Conservation (phyloP, 2,113 vertebrate genomes). For the Cacatua alba region DNA sequence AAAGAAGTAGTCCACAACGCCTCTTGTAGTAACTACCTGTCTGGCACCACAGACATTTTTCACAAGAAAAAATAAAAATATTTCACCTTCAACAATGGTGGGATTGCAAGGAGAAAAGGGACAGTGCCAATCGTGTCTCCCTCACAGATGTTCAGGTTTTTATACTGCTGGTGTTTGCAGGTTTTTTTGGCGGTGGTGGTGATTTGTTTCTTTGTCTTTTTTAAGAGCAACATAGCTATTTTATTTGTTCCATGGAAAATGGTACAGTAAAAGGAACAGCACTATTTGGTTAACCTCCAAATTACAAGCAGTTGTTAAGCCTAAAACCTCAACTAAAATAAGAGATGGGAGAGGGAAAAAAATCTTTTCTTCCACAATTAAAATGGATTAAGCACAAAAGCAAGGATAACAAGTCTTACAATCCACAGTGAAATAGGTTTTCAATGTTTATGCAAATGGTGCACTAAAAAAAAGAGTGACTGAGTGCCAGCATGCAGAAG, state of each 20-base stretch:
- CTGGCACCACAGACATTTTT: background rate
- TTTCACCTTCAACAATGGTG: background rate
- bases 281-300: background rate
- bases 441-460: background rate
- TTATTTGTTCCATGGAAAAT: background rate
- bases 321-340: background rate
- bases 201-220: background rate
- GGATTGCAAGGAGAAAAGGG: background rate
- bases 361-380: background rate
- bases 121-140: background rate
- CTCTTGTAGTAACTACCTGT: background rate
- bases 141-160: background rate
- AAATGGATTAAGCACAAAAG: background rate
- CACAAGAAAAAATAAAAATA: background rate
- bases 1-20: background rate
- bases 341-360: background rate
- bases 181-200: background rate
- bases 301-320: background rate
- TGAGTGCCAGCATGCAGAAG: background rate
- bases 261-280: background rate
- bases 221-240: background rate
- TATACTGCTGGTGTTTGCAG: fast-evolving
- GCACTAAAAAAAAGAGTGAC: background rate
- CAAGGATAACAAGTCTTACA: background rate
- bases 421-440: background rate